Evolutionary conservation across 2,797 vertebrate genomes (phyloP).

Genomic region (Falco naumanni): DNA sequence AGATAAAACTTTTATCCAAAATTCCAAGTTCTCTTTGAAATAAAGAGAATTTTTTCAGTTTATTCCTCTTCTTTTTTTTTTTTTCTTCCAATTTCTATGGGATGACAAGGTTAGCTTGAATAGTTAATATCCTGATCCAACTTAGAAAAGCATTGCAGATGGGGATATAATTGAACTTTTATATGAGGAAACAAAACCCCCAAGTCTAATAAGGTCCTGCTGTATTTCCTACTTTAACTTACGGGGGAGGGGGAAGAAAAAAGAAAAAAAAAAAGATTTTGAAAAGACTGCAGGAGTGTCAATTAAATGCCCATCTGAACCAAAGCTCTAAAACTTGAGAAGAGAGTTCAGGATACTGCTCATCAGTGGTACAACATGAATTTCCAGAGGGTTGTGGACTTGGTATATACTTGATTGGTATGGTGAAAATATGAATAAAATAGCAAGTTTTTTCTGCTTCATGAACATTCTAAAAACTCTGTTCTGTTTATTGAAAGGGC

Average conservation of each 20-base stretch:
- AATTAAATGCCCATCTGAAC: background rate
- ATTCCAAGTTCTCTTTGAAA: background rate
- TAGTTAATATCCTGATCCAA: background rate
- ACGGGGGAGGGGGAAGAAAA: rapidly evolving
- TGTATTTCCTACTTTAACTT: background rate
- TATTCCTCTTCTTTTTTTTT: background rate
- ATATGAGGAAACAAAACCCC: background rate
- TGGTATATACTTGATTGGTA: background rate
- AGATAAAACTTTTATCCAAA: background rate
- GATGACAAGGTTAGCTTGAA: background rate
- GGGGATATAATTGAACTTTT: background rate
- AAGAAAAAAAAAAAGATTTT: background rate
- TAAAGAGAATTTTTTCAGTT: background rate
- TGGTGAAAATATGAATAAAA: background rate
- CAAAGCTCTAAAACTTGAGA: background rate
- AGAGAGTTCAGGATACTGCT: background rate
- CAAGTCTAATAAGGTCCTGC: background rate
- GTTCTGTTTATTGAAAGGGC: background rate
- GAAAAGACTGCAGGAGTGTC: background rate
- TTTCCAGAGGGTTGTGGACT: background rate
- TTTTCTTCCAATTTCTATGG: background rate
- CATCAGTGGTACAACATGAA: background rate
- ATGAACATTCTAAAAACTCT: background rate
- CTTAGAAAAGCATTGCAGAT: background rate
- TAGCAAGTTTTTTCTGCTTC: background rate